Evolutionary conservation across 2,888 invertebrate species (phyloP), one percentile per base, ranked within the genome.

Genomic region (Sabatieria punctata): DNA sequence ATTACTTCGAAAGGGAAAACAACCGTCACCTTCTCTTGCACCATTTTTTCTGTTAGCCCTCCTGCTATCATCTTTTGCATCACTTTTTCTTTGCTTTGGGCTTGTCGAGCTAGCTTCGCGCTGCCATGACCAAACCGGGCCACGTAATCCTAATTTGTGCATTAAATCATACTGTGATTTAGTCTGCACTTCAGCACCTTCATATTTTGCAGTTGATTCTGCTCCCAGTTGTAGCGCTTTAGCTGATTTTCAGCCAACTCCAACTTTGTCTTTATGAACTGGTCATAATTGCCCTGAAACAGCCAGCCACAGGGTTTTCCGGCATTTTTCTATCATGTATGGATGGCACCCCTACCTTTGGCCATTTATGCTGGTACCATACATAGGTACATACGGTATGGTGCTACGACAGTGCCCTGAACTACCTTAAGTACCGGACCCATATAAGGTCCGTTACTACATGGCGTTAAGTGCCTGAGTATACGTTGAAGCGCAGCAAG

Each of bases 141-240:
- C 55, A 97, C 93, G 68, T 97, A 97, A 68, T 95, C 91, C 78
- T 83, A 67, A 51, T 63, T 56, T 18, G 48, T 41, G n/a, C n/a
- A n/a, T n/a, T n/a, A n/a, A n/a, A n/a, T 44, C 18, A 11, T 43
- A 15, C 22, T 8, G 13, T 40, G n/a, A 42, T n/a, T n/a, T n/a
- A 30, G 30, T 30, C 8, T 15, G 15, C 8, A 8, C 8, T 3
- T 36, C 44, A 51, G 48, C 65, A 80, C 82, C 77, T 97, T 97
- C 95, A 97, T 99, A 64, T 97, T 88, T 50, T 86, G 76, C 53
- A 99, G 95, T 71, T 97, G 95, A 70, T 91, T 89, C 68, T 99
- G 97, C 69, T 99, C 95, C 97, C 97, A 97, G 62, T 91, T 88
- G 71, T 93, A 97, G 64, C 88, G 86, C 68, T 99, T 99, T 78